Conservation (phyloP, 2,888 invertebrate genomes). For the Cheilosia vernalis region DNA sequence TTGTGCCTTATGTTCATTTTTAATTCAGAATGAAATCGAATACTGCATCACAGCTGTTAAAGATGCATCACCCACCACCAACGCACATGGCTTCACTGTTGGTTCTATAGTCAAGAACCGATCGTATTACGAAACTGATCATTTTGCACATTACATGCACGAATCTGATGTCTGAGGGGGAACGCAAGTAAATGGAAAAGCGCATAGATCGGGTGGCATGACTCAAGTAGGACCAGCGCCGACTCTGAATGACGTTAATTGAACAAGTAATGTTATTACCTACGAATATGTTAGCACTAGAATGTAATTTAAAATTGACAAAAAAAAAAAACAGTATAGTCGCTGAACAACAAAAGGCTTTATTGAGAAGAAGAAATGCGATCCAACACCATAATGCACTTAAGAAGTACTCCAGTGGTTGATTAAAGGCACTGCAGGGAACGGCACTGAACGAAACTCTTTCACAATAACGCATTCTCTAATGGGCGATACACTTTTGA, state of each 20-base stretch:
- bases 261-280: not conserved
- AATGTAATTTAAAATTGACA: conserved; percentile 4
- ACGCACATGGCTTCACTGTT: not conserved
- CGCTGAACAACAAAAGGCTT: conserved; percentile 27
- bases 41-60: conserved; percentile 19
- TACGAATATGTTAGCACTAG: not conserved
- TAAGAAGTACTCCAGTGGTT: conserved; percentile 47
- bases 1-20: not conserved
- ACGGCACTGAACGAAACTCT: conserved; percentile 23
- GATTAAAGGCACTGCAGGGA: conserved; percentile 29
- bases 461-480: conserved; percentile 61
- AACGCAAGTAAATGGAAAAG: conserved; percentile 26
- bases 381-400: conserved; percentile 64
- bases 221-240: conserved; percentile 1
- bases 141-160: conserved; percentile 10
- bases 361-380: conserved; percentile 33
- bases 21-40: conserved; percentile 11
- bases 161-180: not conserved
- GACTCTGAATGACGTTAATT: conserved; percentile 1
- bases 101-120: not conserved
- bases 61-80: not conserved
- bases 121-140: conserved; percentile 30
- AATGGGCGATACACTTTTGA: conserved; percentile 56
- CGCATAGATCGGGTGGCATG: conserved; percentile 14
- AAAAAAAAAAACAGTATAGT: not conserved